Evolutionary conservation across 2,888 invertebrate genomes (phyloP).

Genomic region (Agelastica alni): DNA sequence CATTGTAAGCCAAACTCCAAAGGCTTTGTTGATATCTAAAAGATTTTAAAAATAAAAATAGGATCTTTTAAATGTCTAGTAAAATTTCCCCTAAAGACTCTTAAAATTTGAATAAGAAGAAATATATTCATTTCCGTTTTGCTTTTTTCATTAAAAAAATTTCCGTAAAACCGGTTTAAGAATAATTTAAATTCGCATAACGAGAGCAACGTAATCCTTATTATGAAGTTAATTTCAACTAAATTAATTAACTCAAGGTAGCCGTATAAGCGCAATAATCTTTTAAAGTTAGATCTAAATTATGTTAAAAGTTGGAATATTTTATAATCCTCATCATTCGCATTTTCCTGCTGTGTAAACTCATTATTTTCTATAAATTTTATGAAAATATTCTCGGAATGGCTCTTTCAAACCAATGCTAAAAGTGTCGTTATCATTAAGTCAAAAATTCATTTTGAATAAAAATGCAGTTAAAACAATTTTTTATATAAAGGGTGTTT

Average conservation of each 20-base stretch:
- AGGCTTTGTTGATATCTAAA: too few relatives aligned
- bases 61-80: too few relatives aligned
- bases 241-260: constrained; percentile 41
- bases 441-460: too few relatives aligned
- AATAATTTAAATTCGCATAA: constrained; percentile 21
- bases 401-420: too few relatives aligned
- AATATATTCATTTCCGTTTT: too few relatives aligned
- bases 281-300: constrained; percentile 39
- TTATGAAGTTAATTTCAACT: constrained; percentile 42
- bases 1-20: too few relatives aligned
- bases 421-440: too few relatives aligned
- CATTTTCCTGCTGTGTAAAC: constrained; percentile 2
- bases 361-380: constrained; percentile 11
- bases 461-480: too few relatives aligned
- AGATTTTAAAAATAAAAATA: too few relatives aligned
- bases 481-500: too few relatives aligned
- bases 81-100: too few relatives aligned
- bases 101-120: too few relatives aligned
- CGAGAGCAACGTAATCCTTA: constrained; percentile 32
- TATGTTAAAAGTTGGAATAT: constrained; percentile 35
- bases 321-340: constrained; percentile 15
- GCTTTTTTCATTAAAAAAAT: constrained; percentile 4
- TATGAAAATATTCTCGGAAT: constrained; percentile 1
- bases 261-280: constrained; percentile 40
- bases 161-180: constrained; percentile 10